phyloP scores from a whole-genome alignment of 2,113 vertebrate species.

The Nanorana parkeri region DNA sequence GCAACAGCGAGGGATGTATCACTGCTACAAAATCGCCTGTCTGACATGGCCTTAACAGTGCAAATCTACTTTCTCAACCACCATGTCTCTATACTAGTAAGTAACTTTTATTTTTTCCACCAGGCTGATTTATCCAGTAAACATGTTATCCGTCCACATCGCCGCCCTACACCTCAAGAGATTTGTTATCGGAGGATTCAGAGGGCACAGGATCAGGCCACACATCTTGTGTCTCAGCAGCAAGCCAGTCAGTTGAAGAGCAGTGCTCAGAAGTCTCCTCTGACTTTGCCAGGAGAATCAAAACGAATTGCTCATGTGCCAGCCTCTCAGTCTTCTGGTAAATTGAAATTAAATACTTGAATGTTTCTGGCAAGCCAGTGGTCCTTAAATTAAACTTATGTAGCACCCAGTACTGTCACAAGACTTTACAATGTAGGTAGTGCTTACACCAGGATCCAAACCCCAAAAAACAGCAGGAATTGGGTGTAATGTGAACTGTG shows the following conservation, averaged over 20 bases:
- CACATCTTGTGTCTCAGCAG: conserved; percentile 71
- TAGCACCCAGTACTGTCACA: no score
- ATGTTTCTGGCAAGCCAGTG: no score
- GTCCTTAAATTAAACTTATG: no score
- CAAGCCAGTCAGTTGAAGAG: conserved; percentile 62
- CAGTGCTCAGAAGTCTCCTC: conserved; percentile 57
- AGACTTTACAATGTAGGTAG: no score
- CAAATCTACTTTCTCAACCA: no score
- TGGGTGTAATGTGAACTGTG: no score
- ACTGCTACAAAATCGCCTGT: no score
- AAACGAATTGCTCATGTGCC: conserved; percentile 89
- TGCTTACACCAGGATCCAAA: no score
- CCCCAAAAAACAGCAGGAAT: no score
- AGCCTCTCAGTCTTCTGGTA: conserved; percentile 60
- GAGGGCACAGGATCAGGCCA: conserved; percentile 84
- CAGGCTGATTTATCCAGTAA: conserved; percentile 74
- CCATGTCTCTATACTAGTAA: no score
- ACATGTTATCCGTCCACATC: conserved; percentile 69
- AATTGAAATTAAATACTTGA: not conserved
- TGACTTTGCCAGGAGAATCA: conserved; percentile 77
- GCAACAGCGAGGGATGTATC: no score
- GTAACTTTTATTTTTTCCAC: not conserved
- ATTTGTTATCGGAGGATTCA: conserved; percentile 92
- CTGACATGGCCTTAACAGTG: no score
- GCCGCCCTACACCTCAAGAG: conserved; percentile 86